These are phyloP conservation scores for Netelia melanura DNA, from an alignment of 2,888 invertebrate genomes.

Conservation along the genomic window DNA sequence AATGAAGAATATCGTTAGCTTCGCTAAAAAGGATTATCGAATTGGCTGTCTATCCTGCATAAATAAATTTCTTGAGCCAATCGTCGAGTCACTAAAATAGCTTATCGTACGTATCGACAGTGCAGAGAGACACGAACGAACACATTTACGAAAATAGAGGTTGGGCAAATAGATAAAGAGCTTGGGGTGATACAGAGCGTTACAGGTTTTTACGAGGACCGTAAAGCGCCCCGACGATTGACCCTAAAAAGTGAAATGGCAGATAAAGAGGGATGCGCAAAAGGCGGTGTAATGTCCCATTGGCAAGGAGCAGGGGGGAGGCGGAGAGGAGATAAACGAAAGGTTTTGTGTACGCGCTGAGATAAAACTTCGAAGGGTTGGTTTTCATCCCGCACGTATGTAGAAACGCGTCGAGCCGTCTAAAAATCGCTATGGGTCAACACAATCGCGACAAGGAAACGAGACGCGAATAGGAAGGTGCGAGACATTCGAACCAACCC, in stretches of 20 bases:
- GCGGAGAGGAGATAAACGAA: background rate
- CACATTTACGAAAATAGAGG: background rate
- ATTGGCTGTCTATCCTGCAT: too few relatives aligned
- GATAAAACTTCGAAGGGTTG: constrained; percentile 41
- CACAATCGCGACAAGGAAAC: constrained; percentile 33
- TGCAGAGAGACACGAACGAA: background rate
- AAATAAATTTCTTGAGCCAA: too few relatives aligned
- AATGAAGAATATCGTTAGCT: too few relatives aligned
- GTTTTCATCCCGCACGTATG: background rate
- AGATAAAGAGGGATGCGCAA: background rate
- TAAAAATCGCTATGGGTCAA: constrained; percentile 9
- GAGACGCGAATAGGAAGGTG: constrained; percentile 13
- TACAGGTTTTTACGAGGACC: constrained; percentile 55
- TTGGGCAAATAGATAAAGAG: background rate
- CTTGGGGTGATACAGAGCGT: constrained; percentile 33
- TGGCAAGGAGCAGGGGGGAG: too few relatives aligned
- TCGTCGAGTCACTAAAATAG: too few relatives aligned
- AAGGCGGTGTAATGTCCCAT: too few relatives aligned
- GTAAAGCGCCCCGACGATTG: constrained; percentile 55
- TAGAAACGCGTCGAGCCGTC: background rate
- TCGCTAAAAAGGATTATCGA: too few relatives aligned
- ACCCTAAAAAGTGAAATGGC: constrained; percentile 11
- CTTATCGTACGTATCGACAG: background rate
- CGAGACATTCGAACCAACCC: background rate
- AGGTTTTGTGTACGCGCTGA: background rate